Base-by-base conservation (phyloP, 2,888 invertebrate genomes). In the Galerucella calmariensis region DNA sequence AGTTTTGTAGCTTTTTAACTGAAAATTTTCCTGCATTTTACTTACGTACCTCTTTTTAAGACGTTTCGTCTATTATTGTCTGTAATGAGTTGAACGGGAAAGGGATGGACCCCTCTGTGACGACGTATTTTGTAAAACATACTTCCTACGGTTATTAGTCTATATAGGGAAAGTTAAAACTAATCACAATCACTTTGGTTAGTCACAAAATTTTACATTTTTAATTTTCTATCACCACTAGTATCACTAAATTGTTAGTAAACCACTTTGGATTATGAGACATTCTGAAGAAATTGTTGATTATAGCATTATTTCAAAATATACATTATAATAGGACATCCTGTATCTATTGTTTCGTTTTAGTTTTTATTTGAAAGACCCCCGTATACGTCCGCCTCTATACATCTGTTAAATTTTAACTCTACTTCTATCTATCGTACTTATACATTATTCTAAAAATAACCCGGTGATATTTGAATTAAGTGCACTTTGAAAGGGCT, bases 1-100 rank as follows among this genome's bases (percentile, higher is more conserved):
- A 10, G 11, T 59, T 48, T 11, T 48, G 11, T 24, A 24, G 58
- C 5, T 35, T 35, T 35, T 35, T 35, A 35, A 35, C 5, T 0
- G 5, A 35, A 35, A 35, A 35, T 61, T 35, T 41, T 67, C 48
- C 69, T 67, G 66, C 46, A 58, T 58, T 46, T 67, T 59, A 69
- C 69, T 69, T 74, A 78, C 79, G 20, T 79, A 78, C 79, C 79
- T 79, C 65, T 78, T 11, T 77, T 73, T 16, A 78, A 74, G 67
- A 46, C 10, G 11, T 70, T 73, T 53, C 74, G 74, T 41, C 76
- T 78, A 67, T 73, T 79, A 74, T 80, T 79, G 65, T 80, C 77
- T 16, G 79, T 78, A 62, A 80, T 51, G 10, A 74, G 69, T 66
- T 67, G 67, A 59, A 76, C 72, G 16, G 72, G 70, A 69, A 74